Base-by-base conservation (phyloP, 2,888 invertebrate species). In the Cosmopolites sordidus region DNA sequence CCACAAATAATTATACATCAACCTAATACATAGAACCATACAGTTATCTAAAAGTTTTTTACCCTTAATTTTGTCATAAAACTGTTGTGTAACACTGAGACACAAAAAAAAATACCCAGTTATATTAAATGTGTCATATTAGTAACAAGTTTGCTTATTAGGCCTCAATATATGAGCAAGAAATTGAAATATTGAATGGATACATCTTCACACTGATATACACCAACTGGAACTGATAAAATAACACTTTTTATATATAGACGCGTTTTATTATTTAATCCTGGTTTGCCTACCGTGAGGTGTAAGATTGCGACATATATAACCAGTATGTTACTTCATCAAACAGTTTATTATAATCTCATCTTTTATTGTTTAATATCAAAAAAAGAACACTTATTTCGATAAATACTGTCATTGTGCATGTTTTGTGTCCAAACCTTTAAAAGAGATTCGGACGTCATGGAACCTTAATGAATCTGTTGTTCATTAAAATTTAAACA, bases 121-220 rank as follows among this genome's bases (percentile, higher is more conserved):
- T 22, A 8, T 22, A 22, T 22, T 22, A 33, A 33, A n/a, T 33
- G n/a, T 6, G n/a, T 12, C 11, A 4, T 11, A 33, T 11, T 4
- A 27, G 9, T 27, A 33, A 12, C 11, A 33, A 12, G 4, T n/a
- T 33, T 33, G 4, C 11, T 12, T 33, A 39, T 47, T 54, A 54
- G 50, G 54, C 54, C 54, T 46, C 46, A 9, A 47, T 41, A 50
- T 33, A 50, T 54, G 54, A 54, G 54, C 54, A 54, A 54, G 5
- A 12, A 27, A 41, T 18, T 29, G 14, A 22, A 38, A 22, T 16
- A 40, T 40, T 51, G 16, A 44, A 40, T 37, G 33, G 27, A 39
- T 30, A 16, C n/a, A n/a, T 43, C n/a, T n/a, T n/a, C 18, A 16
- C 43, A 27, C 12, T 43, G 43, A 43, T 22, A 43, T 15, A 29